Evolutionary conservation across 2,888 invertebrate species (phyloP).

Genomic region (Blera fallax): DNA sequence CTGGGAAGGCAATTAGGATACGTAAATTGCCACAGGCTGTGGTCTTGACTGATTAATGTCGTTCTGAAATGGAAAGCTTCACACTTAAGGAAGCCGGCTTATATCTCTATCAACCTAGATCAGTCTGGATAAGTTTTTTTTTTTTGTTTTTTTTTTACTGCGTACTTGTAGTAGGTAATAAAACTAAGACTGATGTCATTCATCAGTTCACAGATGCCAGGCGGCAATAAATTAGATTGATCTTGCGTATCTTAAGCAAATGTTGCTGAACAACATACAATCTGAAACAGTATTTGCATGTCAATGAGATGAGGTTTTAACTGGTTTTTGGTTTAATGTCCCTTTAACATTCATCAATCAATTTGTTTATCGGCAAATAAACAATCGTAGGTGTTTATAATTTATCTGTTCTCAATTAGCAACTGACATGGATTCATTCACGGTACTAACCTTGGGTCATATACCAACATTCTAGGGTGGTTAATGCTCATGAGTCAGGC

Average conservation of each 20-base stretch:
- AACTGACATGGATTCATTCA: not conserved
- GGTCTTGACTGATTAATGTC: not conserved
- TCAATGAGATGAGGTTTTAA: not conserved
- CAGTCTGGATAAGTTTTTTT: not conserved
- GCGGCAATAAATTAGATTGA: not conserved
- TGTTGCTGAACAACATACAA: not conserved
- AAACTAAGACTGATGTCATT: not conserved
- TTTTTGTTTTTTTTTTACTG: not conserved
- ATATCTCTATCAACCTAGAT: not conserved
- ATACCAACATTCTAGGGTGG: not conserved
- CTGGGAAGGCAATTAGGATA: not conserved
- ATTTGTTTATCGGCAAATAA: not conserved
- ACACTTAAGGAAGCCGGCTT: not conserved
- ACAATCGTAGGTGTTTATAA: not conserved
- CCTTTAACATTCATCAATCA: not conserved
- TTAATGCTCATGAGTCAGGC: not conserved
- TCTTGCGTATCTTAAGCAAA: not conserved
- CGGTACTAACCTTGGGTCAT: not conserved
- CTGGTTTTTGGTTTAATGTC: not conserved
- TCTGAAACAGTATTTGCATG: not conserved
- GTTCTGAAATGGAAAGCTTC: not conserved
- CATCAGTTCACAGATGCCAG: not conserved
- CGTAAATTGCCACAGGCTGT: not conserved
- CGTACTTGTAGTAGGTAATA: too few relatives aligned
- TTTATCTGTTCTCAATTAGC: not conserved